A percentile compares a stretch with the other conserved stretches of the same genome.
Conservation (phyloP, 2,797 vertebrate genomes). For the Notolepis coatsorum region DNA sequence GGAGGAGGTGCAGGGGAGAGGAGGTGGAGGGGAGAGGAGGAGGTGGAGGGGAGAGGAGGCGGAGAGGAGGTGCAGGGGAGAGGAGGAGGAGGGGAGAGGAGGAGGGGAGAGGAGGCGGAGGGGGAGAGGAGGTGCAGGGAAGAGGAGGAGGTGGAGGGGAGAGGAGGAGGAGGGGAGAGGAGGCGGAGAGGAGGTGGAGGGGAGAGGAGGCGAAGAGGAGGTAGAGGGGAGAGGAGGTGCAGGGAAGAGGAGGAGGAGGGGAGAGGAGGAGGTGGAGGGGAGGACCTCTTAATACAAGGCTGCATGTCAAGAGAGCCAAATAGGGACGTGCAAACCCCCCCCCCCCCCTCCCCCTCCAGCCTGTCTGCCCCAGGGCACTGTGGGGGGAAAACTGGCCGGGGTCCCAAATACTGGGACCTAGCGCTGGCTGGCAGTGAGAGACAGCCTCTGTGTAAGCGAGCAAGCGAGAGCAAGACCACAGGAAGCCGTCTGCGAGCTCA, state of each 20-base stretch:
- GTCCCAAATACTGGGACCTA: constrained; percentile 44
- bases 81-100: neutral
- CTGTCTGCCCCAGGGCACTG: constrained; percentile 34
- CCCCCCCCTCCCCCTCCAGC: constrained; percentile 26
- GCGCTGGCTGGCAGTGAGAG: constrained; percentile 39
- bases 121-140: constrained; percentile 16
- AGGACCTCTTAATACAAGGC: constrained; percentile 46
- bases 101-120: constrained; percentile 9
- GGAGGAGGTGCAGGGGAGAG: neutral
- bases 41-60: constrained; percentile 7
- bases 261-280: neutral
- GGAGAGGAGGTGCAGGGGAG: too few relatives aligned
- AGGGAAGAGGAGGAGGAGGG: constrained; percentile 30
- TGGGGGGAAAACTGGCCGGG: constrained; percentile 59
- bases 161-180: too few relatives aligned
- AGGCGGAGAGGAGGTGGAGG: neutral
- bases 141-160: neutral
- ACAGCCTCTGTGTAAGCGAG: constrained; percentile 25
- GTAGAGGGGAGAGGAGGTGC: neutral
- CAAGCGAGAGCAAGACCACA: constrained; percentile 18
- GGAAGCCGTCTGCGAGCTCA: constrained; percentile 26
- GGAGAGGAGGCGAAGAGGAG: too few relatives aligned
- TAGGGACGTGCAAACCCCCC: constrained; percentile 21
- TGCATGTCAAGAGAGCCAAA: constrained; percentile 41
- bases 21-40: constrained; percentile 20